Evolutionary conservation across 1,140 invertebrate genomes (phyloP).

Genomic region (Aricia agestis): DNA sequence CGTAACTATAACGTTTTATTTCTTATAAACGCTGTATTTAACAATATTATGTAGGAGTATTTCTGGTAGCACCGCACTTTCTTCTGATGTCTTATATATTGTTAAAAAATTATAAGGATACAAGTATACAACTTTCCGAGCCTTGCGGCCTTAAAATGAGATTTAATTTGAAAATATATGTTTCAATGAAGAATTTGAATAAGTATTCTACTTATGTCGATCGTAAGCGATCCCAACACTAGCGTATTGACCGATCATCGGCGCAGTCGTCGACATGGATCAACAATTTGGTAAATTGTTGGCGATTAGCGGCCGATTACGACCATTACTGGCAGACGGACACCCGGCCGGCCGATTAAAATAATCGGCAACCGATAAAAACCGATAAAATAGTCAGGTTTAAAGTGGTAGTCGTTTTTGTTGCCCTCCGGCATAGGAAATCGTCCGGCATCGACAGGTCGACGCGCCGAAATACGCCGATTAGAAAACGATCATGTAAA

Average conservation of each 20-base stretch:
- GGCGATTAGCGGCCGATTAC: conserved; percentile 72
- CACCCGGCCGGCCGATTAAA: conserved; percentile 67
- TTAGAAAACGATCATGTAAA: neutral
- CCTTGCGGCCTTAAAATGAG: no score
- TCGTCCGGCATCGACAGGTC: conserved; percentile 13
- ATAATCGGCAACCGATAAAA: conserved; percentile 71
- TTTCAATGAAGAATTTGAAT: no score
- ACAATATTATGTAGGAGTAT: no score
- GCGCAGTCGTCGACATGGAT: conserved; percentile 63
- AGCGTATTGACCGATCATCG: conserved; percentile 46
- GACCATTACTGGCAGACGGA: conserved; percentile 69
- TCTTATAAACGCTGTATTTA: no score
- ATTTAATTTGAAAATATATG: no score
- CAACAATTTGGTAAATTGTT: conserved; percentile 73
- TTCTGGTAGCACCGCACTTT: no score
- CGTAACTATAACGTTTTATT: no score
- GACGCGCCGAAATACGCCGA: neutral
- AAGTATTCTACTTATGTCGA: neutral
- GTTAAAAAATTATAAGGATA: no score
- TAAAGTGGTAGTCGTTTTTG: conserved; percentile 48
- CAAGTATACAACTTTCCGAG: no score
- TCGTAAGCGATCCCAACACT: conserved; percentile 37
- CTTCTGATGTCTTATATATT: no score
- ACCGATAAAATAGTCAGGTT: conserved; percentile 59
- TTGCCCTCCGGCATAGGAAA: conserved; percentile 32